Evolutionary conservation across 2,113 vertebrate species (phyloP).

Genomic region (Zosterops hypoxanthus): DNA sequence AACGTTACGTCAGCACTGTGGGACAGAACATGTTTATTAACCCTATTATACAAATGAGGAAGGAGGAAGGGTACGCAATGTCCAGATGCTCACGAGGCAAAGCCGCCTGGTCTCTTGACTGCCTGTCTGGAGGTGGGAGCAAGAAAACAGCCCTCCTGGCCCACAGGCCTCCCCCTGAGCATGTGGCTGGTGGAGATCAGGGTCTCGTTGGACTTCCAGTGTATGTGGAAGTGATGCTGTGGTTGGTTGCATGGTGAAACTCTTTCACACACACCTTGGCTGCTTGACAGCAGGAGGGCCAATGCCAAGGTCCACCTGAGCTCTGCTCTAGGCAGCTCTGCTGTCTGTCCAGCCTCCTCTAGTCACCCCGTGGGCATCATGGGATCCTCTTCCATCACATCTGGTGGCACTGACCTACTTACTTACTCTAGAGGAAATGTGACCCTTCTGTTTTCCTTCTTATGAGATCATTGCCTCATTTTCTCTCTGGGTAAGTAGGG

Average conservation of each 20-base stretch:
- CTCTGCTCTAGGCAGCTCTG: neutral
- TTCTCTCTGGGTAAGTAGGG: neutral
- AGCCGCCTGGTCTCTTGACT: neutral
- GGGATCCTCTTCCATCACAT: neutral
- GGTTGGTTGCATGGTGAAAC: neutral
- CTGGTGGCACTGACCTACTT: neutral
- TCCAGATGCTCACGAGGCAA: neutral
- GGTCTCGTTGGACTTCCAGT: neutral
- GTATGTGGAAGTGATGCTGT: neutral
- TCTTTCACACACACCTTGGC: neutral
- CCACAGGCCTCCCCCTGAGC: neutral
- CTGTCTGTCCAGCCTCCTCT: neutral
- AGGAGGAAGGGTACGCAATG: neutral
- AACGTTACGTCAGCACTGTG: neutral
- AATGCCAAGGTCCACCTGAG: neutral
- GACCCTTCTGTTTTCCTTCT: neutral
- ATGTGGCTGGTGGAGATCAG: rapidly evolving
- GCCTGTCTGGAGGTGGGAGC: neutral
- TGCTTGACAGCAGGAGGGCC: neutral
- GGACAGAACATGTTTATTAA: neutral
- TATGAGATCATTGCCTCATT: slow-evolving; percentile 34
- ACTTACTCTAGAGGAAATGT: neutral
- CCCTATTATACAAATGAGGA: slow-evolving; percentile 27
- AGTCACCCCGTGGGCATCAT: rapidly evolving
- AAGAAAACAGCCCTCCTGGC: neutral